Evolutionary conservation across 2,888 invertebrate genomes (phyloP), one percentile per base, ranked within the genome.

Genomic region (Conomelus anceps): DNA sequence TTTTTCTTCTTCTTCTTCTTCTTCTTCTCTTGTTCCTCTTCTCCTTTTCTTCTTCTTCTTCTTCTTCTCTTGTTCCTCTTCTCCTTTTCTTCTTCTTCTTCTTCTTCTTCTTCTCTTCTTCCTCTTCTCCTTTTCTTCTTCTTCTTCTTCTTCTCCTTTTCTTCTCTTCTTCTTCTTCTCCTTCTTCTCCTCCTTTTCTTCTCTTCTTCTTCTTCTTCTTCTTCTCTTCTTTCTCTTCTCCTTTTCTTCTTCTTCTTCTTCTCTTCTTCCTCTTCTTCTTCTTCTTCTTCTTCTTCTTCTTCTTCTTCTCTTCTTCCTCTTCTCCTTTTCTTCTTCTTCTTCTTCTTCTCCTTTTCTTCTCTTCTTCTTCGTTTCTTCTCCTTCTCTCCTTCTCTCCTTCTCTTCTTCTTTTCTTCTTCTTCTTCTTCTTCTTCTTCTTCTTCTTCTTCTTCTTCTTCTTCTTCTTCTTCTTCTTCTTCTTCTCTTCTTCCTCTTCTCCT

Each of bases 381-480:
- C 34, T 86, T 89, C 89, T 84, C 88, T 87, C 85, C 41, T 89
- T 90, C 87, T 85, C 85, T 63, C 84, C 84, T 22, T 86, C 24
- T 86, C 87, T 87, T 85, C 23, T 34, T 84, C 84, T 89, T 84
- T n/a, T 85, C 22, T 23, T 84, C 24, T 24, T 34, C 84, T 23
- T 26, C 84, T 87, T 34, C 23, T 24, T 85, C 88, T 29, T 29
- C 88, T 29, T 89, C 85, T 88, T 84, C 34, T 90, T 89, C 22
- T 84, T 24, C 24, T 24, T 22, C 86, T 86, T n/a, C 24, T 24
- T 86, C 22, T 22, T 17, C 23, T 23, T 84, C 84, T 84, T 22
- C 22, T 4, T 84, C 84, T 84, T 22, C 22, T 22, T 84, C 84
- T 84, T 22, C 22, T 22, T 84, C 84, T 84, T 22, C 22, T 22